Percentiles rank a stretch among this genome's conserved stretches.
Evolutionary conservation across 2,797 vertebrate species (phyloP).

Genomic region (Darevskia nairensis): DNA sequence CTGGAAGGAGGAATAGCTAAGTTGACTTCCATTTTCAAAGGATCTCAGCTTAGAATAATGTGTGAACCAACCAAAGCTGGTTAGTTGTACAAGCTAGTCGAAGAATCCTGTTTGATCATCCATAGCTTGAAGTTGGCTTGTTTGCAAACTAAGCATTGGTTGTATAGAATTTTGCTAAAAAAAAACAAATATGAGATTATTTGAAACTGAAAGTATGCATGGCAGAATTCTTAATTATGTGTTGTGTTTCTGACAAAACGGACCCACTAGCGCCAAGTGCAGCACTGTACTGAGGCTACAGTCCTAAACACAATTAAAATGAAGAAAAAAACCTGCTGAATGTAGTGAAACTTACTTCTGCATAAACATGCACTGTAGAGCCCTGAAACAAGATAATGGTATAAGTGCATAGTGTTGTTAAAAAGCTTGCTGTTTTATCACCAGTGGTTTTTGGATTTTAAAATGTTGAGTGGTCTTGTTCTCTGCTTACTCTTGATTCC

Average conservation of each 20-base stretch:
- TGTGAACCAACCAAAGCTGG: too few relatives aligned
- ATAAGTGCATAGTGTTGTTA: background rate
- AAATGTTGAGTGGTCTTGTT: background rate
- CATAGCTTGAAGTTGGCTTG: too few relatives aligned
- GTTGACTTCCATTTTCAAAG: too few relatives aligned
- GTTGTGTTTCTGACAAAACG: background rate
- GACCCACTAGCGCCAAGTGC: background rate
- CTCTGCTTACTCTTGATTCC: slow-evolving; percentile 44
- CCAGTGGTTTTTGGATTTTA: background rate
- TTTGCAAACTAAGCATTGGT: too few relatives aligned
- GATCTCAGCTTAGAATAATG: too few relatives aligned
- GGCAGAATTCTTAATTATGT: background rate
- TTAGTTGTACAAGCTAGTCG: too few relatives aligned
- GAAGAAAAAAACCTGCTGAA: background rate
- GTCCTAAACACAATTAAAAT: too few relatives aligned
- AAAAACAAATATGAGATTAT: too few relatives aligned
- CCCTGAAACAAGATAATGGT: background rate
- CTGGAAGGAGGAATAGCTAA: too few relatives aligned
- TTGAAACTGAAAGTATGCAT: too few relatives aligned
- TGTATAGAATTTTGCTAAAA: too few relatives aligned
- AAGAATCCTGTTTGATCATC: too few relatives aligned
- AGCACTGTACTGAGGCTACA: background rate
- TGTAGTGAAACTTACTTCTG: background rate
- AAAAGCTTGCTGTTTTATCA: background rate
- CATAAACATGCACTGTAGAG: background rate